Evolutionary conservation across 2,797 vertebrate genomes (phyloP), one percentile per base, ranked within the genome.

Genomic region (Malacoraja senta): DNA sequence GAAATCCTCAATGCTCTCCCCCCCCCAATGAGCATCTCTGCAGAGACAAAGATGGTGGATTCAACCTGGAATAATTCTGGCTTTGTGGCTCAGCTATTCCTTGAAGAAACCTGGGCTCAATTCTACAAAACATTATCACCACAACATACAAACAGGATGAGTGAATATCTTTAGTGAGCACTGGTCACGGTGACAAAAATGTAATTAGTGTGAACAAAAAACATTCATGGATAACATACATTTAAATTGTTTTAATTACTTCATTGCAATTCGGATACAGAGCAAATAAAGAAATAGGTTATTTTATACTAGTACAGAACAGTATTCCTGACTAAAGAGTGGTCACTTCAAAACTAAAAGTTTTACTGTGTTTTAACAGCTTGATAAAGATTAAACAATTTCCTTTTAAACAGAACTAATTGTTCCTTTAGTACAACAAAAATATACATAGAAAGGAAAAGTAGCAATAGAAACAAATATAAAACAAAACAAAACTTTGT

Each of bases 401-500:
- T 88, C 44, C 15, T 80, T 92, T 76, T 92, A 72, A 74, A 92
- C 90, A 92, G 90, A 92, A 32, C 71, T 58, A 92, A 44, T 92
- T 92, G 68, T 92, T 92, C 72, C 26, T 92, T 53, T 71, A 92
- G 71, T 92, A 92, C 90, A 92, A 76, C 71, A 53, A 92, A 74
- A 92, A 92, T 38, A 58, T 76, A 92, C 71, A 92, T n/a, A 74
- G 71, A 91, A 76, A 92, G 71, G 72, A 92, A 74, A 92, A 71
- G n/a, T 63, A 61, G 83, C 83, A 53, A 74, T 53, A 58, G 90
- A 76, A 92, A 91, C 68, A 91, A 65, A 91, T 91, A 91, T 44
- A 93, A 94, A 94, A 93, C 94, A 93, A 93, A 93, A 93, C 53
- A 80, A 93, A 84, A 91, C 88, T 79, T 93, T 63, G 63, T 93